Conservation (phyloP, 2,888 invertebrate species). For the Archips xylosteana region DNA sequence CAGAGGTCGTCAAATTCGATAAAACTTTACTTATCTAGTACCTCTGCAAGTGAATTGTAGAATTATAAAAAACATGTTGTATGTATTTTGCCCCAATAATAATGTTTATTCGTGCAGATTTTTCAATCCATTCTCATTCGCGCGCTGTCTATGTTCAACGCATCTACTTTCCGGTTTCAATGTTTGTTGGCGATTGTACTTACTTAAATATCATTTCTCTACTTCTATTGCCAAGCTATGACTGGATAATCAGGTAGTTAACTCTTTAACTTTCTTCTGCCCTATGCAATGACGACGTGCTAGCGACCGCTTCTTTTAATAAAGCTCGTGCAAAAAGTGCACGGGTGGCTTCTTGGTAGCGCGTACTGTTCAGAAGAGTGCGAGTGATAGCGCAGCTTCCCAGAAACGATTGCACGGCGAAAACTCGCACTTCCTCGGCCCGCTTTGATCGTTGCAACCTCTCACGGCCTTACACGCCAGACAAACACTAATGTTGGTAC, state of each 20-base stretch:
- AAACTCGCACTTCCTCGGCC: constrained; percentile 59
- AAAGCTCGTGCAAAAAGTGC: constrained; percentile 58
- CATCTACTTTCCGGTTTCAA: no score
- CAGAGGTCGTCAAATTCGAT: constrained; percentile 44
- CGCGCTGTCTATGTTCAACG: no score
- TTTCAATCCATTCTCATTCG: no score
- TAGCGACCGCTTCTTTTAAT: constrained; percentile 41
- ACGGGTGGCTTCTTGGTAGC: constrained; percentile 60
- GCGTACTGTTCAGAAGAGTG: constrained; percentile 37
- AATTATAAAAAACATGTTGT: neutral
- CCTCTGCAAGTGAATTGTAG: neutral
- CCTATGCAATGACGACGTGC: constrained; percentile 17
- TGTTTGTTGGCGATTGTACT: no score
- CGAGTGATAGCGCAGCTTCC: constrained; percentile 64
- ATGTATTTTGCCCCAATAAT: no score
- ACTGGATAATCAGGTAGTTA: neutral
- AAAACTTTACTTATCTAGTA: constrained; percentile 41
- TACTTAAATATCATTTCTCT: no score
- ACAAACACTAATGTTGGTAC: constrained; percentile 27
- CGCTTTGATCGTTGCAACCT: constrained; percentile 58
- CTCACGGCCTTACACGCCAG: constrained; percentile 13
- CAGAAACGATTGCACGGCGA: constrained; percentile 69
- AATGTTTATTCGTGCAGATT: no score
- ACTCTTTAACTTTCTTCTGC: constrained; percentile 30
- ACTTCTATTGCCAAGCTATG: neutral